These are phyloP conservation scores for Sternotherus odoratus DNA, from an alignment of 2,797 vertebrate species.

Conservation along the genomic window DNA sequence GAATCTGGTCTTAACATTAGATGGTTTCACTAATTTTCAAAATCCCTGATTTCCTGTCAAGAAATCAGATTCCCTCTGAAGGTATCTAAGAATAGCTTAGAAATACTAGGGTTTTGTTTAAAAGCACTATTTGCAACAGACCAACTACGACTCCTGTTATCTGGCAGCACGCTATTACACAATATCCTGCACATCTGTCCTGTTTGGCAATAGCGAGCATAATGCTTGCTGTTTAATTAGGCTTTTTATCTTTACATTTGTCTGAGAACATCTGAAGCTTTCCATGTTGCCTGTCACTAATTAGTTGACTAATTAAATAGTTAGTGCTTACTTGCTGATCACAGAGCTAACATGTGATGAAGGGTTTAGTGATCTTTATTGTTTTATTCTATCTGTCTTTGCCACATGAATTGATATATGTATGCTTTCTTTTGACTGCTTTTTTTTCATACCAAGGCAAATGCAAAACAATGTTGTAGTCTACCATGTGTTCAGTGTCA, in stretches of 20 bases:
- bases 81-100: conserved; percentile 5
- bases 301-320: conserved; percentile 96
- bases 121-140: background rate
- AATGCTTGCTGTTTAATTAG: conserved; percentile 89
- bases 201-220: conserved; percentile 82
- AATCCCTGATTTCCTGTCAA: background rate
- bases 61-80: fast-evolving
- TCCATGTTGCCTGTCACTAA: conserved; percentile 91
- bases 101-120: background rate
- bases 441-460: conserved; percentile 48
- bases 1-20: background rate
- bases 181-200: conserved; percentile 85
- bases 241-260: conserved; percentile 86
- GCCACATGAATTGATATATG: conserved; percentile 59
- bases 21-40: background rate
- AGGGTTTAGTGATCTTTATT: conserved; percentile 82
- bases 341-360: conserved; percentile 82
- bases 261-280: conserved; percentile 87
- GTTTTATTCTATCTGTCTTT: conserved; percentile 73
- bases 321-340: conserved; percentile 91
- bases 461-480: conserved; percentile 67
- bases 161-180: conserved; percentile 42
- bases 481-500: conserved; percentile 81
- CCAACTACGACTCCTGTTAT: conserved; percentile 40
- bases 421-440: conserved; percentile 44